Base-by-base conservation (phyloP, 2,888 invertebrate species). In the Ennomos fuscantarius region DNA sequence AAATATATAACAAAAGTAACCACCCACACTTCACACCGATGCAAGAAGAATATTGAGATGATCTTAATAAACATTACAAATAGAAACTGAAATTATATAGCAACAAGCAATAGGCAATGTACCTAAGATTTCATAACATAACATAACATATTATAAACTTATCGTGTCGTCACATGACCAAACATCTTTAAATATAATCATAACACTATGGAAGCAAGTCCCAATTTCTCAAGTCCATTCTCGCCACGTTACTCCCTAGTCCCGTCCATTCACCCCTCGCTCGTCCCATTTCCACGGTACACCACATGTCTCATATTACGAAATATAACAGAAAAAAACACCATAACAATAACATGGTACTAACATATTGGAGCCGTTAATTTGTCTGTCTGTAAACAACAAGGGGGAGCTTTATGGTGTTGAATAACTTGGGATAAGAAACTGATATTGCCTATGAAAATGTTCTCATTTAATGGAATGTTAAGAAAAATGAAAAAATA, bases 251-350 rank as follows among this genome's bases (percentile, higher is more conserved):
- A 11, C 15, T 11, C 15, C 9, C 55, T 9, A 11, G 11, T 11
- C 15, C 9, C 55, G 57, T 52, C 31, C 57, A 10, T 57, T 57
- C 47, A 57, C 57, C 57, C 57, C 45, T n/a, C 53, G 33, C 39
- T 34, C 35, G 35, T 44, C 51, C 43, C 52, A 52, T 45, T 52
- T 44, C 40, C 52, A 52, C 44, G 34, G 45, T 13, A 12, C 36
- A 53, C 63, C 63, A 64, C 59, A 64, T 61, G 63, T 58, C 60
- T 61, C 63, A 43, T 51, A 59, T 61, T 61, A 61, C 61, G 13
- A 15, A 53, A 61, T 42, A 57, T 46, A 58, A 43, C 9, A 50
- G 49, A 61, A 49, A 52, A 51, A 49, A 61, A 45, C 61, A 50
- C 35, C 47, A 60, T 55, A 60, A 60, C 55, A 55, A 55, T 54